Conservation (phyloP, 2,797 vertebrate genomes). For the Falco columbarius region DNA sequence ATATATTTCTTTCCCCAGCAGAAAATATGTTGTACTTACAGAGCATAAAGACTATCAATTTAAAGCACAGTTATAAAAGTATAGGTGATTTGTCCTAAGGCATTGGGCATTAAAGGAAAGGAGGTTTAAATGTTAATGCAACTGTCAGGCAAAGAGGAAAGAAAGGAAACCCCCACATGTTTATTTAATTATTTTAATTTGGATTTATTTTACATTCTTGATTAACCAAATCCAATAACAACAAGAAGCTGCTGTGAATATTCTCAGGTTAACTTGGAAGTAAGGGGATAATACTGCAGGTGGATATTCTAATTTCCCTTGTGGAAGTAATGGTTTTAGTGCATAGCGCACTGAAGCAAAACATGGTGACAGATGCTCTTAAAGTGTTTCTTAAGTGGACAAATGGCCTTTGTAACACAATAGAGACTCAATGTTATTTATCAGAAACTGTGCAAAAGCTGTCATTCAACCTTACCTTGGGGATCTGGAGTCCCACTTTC, state of each 20-base stretch:
- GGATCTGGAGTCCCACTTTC: neutral
- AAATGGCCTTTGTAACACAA: conserved; percentile 3
- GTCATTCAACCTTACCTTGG: neutral
- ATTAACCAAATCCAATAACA: conserved; percentile 4
- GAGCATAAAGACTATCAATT: neutral
- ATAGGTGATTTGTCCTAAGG: neutral
- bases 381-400: conserved; percentile 3
- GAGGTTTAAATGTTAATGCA: neutral
- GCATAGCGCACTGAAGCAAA: neutral
- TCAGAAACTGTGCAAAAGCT: neutral
- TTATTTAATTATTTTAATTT: conserved; percentile 5
- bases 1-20: neutral
- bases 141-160: neutral
- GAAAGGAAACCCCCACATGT: neutral
- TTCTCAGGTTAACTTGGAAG: neutral
- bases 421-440: neutral
- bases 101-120: neutral
- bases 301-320: conserved; percentile 11
- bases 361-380: neutral
- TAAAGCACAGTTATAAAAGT: neutral
- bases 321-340: conserved; percentile 34
- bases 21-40: neutral
- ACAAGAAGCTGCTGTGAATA: neutral
- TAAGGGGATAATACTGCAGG: neutral
- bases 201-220: neutral